Evolutionary conservation across 2,888 invertebrate genomes (phyloP), one percentile per base, ranked within the genome.

Genomic region (Mellilla xanthometata): DNA sequence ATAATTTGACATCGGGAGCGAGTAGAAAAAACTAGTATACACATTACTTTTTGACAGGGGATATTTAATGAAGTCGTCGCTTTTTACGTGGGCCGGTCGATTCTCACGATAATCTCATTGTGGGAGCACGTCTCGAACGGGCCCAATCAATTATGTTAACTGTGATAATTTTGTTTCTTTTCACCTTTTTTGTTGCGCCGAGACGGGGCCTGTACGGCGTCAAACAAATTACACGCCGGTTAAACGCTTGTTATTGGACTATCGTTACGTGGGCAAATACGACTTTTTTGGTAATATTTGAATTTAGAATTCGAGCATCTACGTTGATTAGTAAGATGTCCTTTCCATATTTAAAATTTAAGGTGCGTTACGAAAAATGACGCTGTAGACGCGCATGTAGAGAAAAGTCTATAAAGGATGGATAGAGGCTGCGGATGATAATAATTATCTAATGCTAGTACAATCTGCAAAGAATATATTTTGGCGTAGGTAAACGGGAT

Each of bases 1-100:
- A 86, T 87, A 87, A 88, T 88, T 87, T 83, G 84, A 88, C 82
- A 86, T 84, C 84, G 79, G 87, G 81, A 85, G 83, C 81, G 79
- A 72, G 76, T 65, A 78, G 53, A 84, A 84, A 80, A 85, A 84
- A 80, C 72, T 77, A 80, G 81, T 86, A 81, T 86, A 82, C 79
- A 84, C 83, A 86, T 86, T 86, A 83, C 78, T 73, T 81, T 81
- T 85, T 86, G 88, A 89, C 88, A 87, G 84, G 82, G 82, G 86
- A 77, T 87, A 88, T 83, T 87, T 87, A 87, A 89, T 87, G 87
- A 86, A 88, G 87, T 82, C 76, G 82, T 89, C 65, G 52, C 64
- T 74, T 81, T 75, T 71, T 75, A 70, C 57, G 64, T 57, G 56
- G 64, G 59, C 58, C 61, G 62, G 58, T 50, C 70, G 66, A 70